These are phyloP conservation scores for Oriolus oriolus DNA, from an alignment of 2,113 vertebrate genomes.

Conservation along the genomic window DNA sequence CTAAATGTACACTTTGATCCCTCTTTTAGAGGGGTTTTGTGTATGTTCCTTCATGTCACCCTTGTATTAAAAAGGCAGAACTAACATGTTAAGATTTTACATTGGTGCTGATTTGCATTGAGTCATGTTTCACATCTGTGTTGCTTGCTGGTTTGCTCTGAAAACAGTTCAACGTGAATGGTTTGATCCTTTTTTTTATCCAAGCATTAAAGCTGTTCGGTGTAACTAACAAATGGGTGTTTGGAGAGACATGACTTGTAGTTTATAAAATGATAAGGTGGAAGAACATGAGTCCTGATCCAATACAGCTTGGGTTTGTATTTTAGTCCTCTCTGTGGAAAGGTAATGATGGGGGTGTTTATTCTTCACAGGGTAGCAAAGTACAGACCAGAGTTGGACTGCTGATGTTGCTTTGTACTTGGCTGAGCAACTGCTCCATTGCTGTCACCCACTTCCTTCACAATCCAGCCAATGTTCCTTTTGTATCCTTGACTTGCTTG, in stretches of 20 bases:
- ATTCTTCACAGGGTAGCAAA: slow-evolving; percentile 89
- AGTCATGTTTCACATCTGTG: not conserved
- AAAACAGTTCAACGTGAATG: not conserved
- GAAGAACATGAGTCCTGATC: not conserved
- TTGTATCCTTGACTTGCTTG: slow-evolving; percentile 86
- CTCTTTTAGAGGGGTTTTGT: not conserved
- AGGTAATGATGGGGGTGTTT: not conserved
- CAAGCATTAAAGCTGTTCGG: not conserved
- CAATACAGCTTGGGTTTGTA: not conserved
- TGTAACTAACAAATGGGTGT: not conserved
- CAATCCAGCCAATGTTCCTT: slow-evolving; percentile 94
- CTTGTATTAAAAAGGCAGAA: not conserved
- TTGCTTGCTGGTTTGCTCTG: slow-evolving; percentile 3
- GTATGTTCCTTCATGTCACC: not conserved
- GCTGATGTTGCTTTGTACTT: slow-evolving; percentile 95
- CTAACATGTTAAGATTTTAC: not conserved
- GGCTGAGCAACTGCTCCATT: slow-evolving; percentile 96
- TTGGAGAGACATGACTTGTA: not conserved
- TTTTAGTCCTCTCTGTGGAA: not conserved
- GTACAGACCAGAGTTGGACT: slow-evolving; percentile 95
- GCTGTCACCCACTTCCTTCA: slow-evolving; percentile 97
- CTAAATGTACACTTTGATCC: not conserved
- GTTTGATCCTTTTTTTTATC: not conserved
- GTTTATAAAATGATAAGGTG: not conserved
- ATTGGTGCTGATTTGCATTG: not conserved